Evolutionary conservation across 2,797 vertebrate genomes (phyloP), one percentile per base, ranked within the genome.

Genomic region (Phrynocephalus vlangalii): DNA sequence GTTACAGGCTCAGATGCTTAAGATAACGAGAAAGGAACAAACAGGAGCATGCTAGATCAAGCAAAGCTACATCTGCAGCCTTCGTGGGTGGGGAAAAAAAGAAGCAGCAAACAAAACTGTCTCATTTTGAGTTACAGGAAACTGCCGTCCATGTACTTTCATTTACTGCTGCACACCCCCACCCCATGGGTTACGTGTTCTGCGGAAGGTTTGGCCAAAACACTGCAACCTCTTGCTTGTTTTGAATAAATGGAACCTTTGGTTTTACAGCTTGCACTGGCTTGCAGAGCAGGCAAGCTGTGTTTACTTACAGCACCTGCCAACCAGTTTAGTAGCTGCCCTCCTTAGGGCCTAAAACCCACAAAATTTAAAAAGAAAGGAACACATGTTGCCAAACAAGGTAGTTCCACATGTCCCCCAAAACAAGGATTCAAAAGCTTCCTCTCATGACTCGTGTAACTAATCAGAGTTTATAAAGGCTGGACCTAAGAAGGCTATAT

Each of bases 51-150:
- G 83, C 0, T 83, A 83, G 48, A 84, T 72, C 50, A 84, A 88
- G 76, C 76, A 66, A 1, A 66, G 50, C 48, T 91, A 48, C 33
- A 76, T 50, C 72, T 82, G 48, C 75, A 60, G 67, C 88, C 77
- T 75, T n/a, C 83, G 28, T 80, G 63, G 30, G 22, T 13, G 24
- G 18, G n/a, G n/a, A 81, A 44, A 44, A 92, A 87, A 85, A 70
- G 0, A 0, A 90, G 87, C 75, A 93, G 89, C 90, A 80, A 79
- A n/a, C n/a, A 91, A 82, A 78, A 81, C 80, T 66, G 90, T 28
- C 60, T 63, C 20, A 92, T 33, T 82, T 0, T 67, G 86, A 68
- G 87, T 90, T 83, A 92, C 89, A 88, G 60, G 79, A 90, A 92
- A 87, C 89, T 87, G 89, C 82, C 68, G 88, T 72, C 44, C 81